Evolutionary conservation across 2,888 invertebrate genomes (phyloP).

Genomic region (Polymixis lichenea): DNA sequence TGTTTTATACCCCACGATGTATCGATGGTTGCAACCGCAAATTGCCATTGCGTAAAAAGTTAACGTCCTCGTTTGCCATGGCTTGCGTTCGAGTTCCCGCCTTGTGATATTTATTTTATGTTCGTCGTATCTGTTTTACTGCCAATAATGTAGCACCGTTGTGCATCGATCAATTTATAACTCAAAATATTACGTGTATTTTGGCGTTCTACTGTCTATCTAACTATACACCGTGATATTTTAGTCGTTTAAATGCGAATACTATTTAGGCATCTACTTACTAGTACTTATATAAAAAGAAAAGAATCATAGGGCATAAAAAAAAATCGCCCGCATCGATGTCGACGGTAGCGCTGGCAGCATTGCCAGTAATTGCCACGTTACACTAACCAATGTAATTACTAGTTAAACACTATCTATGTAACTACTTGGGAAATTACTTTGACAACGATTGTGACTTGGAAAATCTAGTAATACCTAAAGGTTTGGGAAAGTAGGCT

Average conservation of each 20-base stretch:
- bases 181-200: slow-evolving; percentile 13
- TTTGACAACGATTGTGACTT: background rate
- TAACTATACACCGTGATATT: background rate
- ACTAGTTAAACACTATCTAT: too few species aligned
- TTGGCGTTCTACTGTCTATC: background rate
- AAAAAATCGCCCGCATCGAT: too few species aligned
- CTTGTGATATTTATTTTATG: slow-evolving; percentile 46
- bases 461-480: background rate
- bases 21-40: slow-evolving; percentile 33
- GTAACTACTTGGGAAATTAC: background rate
- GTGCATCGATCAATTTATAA: slow-evolving; percentile 36
- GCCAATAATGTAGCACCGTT: slow-evolving; percentile 39
- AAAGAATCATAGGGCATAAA: too few species aligned
- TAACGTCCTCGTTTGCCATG: slow-evolving; percentile 54
- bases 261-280: background rate
- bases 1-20: slow-evolving; percentile 27
- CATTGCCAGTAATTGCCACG: too few species aligned
- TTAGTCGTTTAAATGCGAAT: too few species aligned
- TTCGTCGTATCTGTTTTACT: slow-evolving; percentile 52
- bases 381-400: background rate
- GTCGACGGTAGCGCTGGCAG: too few species aligned
- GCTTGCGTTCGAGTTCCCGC: slow-evolving; percentile 38
- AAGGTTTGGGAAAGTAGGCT: background rate
- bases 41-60: slow-evolving; percentile 58
- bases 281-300: too few species aligned